Evolutionary conservation across 2,888 invertebrate species (phyloP).

Genomic region (Andrena fulva): DNA sequence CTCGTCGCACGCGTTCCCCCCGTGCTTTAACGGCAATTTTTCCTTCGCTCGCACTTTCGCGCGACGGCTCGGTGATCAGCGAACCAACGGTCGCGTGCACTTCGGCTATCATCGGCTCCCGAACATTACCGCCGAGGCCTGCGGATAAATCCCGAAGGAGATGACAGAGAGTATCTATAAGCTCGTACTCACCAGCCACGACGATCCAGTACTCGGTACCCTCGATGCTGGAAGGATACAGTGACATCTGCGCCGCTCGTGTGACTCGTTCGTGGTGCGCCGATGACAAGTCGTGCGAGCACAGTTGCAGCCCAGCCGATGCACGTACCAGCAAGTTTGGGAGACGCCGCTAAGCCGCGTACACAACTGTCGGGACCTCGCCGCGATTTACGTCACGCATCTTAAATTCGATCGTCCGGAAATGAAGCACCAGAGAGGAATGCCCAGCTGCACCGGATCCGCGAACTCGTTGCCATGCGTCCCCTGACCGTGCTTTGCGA

Average conservation of each 20-base stretch:
- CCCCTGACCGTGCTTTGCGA: neutral
- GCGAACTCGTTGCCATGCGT: constrained; percentile 17
- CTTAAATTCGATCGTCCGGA: constrained; percentile 20
- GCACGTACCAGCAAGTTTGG: neutral
- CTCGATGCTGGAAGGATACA: constrained; percentile 11
- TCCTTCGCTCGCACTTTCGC: constrained; percentile 12
- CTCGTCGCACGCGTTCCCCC: constrained; percentile 38
- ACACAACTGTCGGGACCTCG: constrained; percentile 4
- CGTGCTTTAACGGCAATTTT: constrained; percentile 1
- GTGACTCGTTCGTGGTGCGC: constrained; percentile 4
- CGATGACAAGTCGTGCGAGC: constrained; percentile 4
- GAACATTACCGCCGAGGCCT: neutral
- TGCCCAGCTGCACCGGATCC: neutral
- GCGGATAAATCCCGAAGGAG: neutral
- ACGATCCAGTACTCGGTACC: neutral
- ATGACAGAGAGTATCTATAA: neutral
- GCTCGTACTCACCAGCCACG: constrained; percentile 7
- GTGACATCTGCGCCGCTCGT: neutral
- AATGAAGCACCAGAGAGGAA: constrained; percentile 22
- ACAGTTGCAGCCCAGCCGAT: constrained; percentile 12
- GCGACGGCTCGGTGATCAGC: constrained; percentile 23
- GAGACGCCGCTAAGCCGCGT: neutral
- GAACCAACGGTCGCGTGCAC: constrained; percentile 26
- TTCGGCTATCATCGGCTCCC: neutral
- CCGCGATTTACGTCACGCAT: constrained; percentile 18